Evolutionary conservation across 2,797 vertebrate species (phyloP).

Genomic region (Sardinella longiceps): DNA sequence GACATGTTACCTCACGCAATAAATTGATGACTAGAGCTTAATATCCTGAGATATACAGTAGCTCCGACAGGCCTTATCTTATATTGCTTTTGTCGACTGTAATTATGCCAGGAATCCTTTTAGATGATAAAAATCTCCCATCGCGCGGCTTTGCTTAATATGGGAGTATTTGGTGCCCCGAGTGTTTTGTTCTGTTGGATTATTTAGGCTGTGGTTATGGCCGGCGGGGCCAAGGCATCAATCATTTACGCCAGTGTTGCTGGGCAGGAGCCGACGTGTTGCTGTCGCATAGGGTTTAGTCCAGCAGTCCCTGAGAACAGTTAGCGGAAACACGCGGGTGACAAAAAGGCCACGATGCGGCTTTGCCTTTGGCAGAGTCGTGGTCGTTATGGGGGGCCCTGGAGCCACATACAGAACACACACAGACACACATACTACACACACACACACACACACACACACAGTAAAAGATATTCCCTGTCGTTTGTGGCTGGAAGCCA

Average conservation of each 20-base stretch:
- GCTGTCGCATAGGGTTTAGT: neutral
- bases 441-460: neutral
- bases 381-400: neutral
- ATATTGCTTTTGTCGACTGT: constrained; percentile 41
- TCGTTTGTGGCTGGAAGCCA: neutral
- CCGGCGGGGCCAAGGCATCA: constrained; percentile 15
- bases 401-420: neutral
- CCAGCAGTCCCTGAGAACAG: neutral
- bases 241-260: constrained; percentile 28
- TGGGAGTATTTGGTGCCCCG: constrained; percentile 37
- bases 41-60: constrained; percentile 32
- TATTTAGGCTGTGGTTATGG: constrained; percentile 36
- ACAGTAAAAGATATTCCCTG: no score
- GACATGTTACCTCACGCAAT: neutral
- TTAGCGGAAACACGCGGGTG: neutral
- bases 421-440: neutral
- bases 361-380: neutral
- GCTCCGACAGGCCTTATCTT: constrained; percentile 25
- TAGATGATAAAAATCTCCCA: constrained; percentile 42
- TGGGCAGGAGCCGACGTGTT: neutral
- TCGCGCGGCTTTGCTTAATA: constrained; percentile 31
- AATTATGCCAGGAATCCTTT: constrained; percentile 42
- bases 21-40: constrained; percentile 39
- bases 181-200: constrained; percentile 41
- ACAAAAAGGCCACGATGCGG: neutral